Base-by-base conservation (phyloP, 2,888 invertebrate species). In the Rhamnusium bicolor region DNA sequence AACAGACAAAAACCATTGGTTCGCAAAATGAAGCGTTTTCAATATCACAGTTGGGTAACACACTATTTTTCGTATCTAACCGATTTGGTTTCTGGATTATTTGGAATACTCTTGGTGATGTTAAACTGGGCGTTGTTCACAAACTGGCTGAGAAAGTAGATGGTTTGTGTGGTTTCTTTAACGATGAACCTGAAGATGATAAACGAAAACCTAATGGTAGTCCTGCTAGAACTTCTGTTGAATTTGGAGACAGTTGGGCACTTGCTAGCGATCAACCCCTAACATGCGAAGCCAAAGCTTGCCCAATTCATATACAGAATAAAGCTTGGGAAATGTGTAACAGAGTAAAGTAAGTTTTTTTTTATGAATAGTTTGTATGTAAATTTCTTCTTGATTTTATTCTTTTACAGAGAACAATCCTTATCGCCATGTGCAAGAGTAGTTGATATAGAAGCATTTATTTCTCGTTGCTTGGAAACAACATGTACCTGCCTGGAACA, bases 171-270 rank as follows among this genome's bases (percentile, higher is more conserved):
- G 96, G 96, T 1, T 92, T 91, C 72, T 95, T 92, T 85, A 94
- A 94, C 86, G 93, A 92, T 0, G 87, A 90, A 27, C 81, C 89
- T 0, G 81, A 84, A 53, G 94, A 95, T 86, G 96, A 96, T 84
- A 92, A 93, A 61, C 90, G 92, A 1, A 90, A 91, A 75, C 95
- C 95, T 0, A 91, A 92, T 85, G 95, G 95, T 0, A 84, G 83
- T 0, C 83, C 90, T 1, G 92, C 93, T 0, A 85, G 89, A 65
- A 92, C 91, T 56, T 92, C 93, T 0, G 90, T 90, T 21, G 92
- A 93, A 79, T 96, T 96, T 85, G 95, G 94, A 0, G 91, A 94
- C 75, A 92, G 93, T 77, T 96, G 96, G 96, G 91, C 91, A 69
- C 90, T 91, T 81, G 90, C 90, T 0, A 85, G 89, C 61, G 86